Evolutionary conservation across 92 coral and sea anemone genomes (phyloP), one percentile per base, ranked within the genome.

Genomic region (Parazoanthus swiftii): DNA sequence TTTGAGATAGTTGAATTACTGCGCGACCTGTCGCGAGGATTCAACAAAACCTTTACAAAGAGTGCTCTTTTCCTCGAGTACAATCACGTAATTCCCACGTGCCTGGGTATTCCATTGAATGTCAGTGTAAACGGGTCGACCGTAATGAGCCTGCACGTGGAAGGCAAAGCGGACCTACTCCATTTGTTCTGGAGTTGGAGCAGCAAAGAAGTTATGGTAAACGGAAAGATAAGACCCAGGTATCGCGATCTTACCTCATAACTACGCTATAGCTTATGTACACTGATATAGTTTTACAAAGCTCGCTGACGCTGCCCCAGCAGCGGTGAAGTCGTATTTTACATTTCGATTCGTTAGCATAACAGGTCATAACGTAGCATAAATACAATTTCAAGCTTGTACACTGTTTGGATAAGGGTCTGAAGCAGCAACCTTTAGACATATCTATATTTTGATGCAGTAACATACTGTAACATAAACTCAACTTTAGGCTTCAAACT

Each of bases 41-140:
- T 89, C 26, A 87, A 93, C 86, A 86, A 85, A 73, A 93, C 92
- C 2, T 93, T 43, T 82, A 93, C 95, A 7, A 93, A 93, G 89
- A 89, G 93, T 48, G 42, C 70, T 8, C 20, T 93, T 84, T 91
- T 93, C 80, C 39, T 91, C 71, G 94, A 93, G 35, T 91, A 91
- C 37, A 85, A 85, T 39, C 77, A 81, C 81, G 90, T 88, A 78
- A 67, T 91, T 21, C 94, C 95, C 9, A 93, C 95, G 1, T 83
- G 92, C 73, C 85, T 93, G 85, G 95, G 95, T 72, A 77, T 93
- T 66, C 95, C 95, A 4, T 85, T 93, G 91, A 89, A 89, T 86
- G 73, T 93, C 15, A 86, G 89, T 43, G 82, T 91, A 76, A 93
- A 93, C 80, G 95, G 93, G 56, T 86, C 93, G 6, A 82, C 89